A percentile compares a stretch with the other conserved stretches of the same genome.
Evolutionary conservation across 2,113 vertebrate genomes (phyloP).

Genomic region (Peromyscus leucopus): DNA sequence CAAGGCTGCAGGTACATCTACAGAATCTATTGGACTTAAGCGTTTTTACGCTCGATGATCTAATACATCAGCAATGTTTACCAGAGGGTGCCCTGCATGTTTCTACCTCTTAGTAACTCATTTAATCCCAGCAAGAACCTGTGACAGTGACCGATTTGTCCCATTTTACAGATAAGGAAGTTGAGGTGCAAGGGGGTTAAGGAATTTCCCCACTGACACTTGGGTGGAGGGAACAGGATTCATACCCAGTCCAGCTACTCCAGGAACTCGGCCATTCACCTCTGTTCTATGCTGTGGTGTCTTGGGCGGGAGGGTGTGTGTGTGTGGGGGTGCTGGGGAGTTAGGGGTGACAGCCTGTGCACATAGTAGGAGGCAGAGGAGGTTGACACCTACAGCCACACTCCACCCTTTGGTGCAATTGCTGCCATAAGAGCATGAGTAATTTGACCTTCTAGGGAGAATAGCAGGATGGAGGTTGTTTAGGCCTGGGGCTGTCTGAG

Average conservation of each 20-base stretch:
- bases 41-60: slow-evolving; percentile 32
- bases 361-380: background rate
- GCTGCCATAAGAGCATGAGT: slow-evolving; percentile 65
- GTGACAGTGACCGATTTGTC: background rate
- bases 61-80: background rate
- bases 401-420: slow-evolving; percentile 68
- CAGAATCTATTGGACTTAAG: background rate
- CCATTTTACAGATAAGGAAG: slow-evolving; percentile 43
- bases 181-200: background rate
- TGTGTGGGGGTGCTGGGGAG: background rate
- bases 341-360: background rate
- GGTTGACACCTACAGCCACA: background rate
- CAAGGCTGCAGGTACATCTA: background rate
- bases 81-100: background rate
- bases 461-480: slow-evolving; percentile 74
- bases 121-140: slow-evolving; percentile 13
- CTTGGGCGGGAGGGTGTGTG: background rate
- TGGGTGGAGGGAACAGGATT: background rate
- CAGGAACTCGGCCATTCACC: background rate
- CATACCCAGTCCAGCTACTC: background rate
- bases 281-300: background rate
- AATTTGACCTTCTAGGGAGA: slow-evolving; percentile 69
- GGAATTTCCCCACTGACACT: background rate
- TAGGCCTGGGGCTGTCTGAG: slow-evolving; percentile 65
- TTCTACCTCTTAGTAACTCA: background rate